Conservation (phyloP, 2,888 invertebrate genomes). For the Apocheima hispidaria region DNA sequence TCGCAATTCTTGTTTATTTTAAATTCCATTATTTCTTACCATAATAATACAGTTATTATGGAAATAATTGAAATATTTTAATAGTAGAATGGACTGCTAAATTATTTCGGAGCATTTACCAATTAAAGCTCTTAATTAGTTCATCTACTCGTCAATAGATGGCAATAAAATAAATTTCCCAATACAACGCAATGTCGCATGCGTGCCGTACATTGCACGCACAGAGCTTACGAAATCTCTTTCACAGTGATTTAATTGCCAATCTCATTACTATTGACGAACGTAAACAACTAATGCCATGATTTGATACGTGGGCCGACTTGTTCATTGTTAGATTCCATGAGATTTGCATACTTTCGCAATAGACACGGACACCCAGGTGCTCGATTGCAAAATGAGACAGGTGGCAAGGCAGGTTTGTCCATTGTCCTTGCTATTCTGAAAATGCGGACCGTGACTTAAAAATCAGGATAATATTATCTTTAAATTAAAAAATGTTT, state of each 20-base stretch:
- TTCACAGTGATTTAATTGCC: slow-evolving; percentile 50
- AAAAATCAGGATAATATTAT: slow-evolving; percentile 3
- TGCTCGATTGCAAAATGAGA: slow-evolving; percentile 40
- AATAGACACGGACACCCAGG: slow-evolving; percentile 43
- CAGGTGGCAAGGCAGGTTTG: slow-evolving; percentile 49
- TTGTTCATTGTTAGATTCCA: slow-evolving; percentile 64
- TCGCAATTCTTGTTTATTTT: slow-evolving; percentile 10
- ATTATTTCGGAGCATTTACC: not conserved
- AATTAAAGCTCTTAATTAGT: slow-evolving; percentile 33
- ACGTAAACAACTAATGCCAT: slow-evolving; percentile 61
- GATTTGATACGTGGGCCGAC: slow-evolving; percentile 62
- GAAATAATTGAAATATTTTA: not conserved
- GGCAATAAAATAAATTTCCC: slow-evolving; percentile 53
- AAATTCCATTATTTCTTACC: not conserved
- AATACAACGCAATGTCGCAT: slow-evolving; percentile 49
- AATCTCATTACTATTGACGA: slow-evolving; percentile 61
- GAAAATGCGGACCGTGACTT: slow-evolving; percentile 11
- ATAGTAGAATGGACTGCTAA: not conserved
- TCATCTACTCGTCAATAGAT: slow-evolving; percentile 58
- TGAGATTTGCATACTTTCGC: slow-evolving; percentile 67
- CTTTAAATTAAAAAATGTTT: not conserved
- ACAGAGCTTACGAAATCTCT: slow-evolving; percentile 50
- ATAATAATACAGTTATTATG: not conserved
- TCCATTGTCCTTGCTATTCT: slow-evolving; percentile 36
- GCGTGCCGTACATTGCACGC: slow-evolving; percentile 39